Evolutionary conservation across 2,888 invertebrate genomes (phyloP).

Genomic region (Metacarcinus magister): DNA sequence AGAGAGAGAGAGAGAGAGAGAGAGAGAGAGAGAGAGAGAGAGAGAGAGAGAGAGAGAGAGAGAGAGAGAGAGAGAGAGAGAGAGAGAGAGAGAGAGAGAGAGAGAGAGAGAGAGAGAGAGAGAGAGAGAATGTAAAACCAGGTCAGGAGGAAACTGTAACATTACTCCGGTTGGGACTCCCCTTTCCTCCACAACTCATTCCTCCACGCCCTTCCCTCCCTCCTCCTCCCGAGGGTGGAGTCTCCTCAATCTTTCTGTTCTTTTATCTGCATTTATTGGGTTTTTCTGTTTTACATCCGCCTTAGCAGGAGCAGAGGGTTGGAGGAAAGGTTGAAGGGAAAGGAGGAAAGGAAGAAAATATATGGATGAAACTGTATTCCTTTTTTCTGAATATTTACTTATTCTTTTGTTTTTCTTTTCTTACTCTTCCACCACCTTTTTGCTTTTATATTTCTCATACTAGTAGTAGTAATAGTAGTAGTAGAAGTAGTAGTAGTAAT

Average conservation of each 20-base stretch:
- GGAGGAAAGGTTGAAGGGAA: not conserved
- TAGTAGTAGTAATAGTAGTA: not conserved
- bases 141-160: not conserved
- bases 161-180: constrained; percentile 2
- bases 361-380: no score
- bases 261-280: not conserved
- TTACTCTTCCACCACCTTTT: not conserved
- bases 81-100: no score
- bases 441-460: not conserved
- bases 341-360: not conserved
- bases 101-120: not conserved
- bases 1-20: no score
- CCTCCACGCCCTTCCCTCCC: not conserved
- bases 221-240: not conserved
- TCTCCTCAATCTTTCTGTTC: not conserved
- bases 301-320: not conserved
- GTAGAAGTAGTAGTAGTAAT: not conserved
- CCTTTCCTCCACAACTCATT: not conserved
- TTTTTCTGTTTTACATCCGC: not conserved
- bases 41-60: no score
- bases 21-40: no score
- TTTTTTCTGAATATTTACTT: not conserved
- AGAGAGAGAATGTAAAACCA: not conserved
- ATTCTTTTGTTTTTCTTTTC: not conserved
- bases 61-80: no score